Conservation (phyloP, 1,140 invertebrate genomes). For the Bombyx mandarina region DNA sequence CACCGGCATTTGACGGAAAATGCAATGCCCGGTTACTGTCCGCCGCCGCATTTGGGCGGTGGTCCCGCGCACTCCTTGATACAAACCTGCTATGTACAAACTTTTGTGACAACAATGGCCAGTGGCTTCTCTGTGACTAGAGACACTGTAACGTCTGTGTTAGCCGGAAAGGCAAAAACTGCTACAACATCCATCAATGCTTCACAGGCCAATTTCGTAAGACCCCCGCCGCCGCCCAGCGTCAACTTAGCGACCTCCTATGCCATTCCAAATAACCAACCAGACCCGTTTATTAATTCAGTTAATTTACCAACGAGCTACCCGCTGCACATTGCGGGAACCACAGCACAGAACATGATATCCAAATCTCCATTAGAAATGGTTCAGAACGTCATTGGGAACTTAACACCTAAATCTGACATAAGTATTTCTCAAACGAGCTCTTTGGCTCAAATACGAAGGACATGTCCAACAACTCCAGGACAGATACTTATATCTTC, state of each 20-base stretch:
- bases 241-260: slow-evolving; percentile 66
- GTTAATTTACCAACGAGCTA: slow-evolving; percentile 66
- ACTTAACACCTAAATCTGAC: slow-evolving; percentile 72
- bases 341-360: slow-evolving; percentile 67
- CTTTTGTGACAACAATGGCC: slow-evolving; percentile 80
- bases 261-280: slow-evolving; percentile 59
- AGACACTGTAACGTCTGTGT: slow-evolving; percentile 83
- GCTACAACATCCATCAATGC: slow-evolving; percentile 80
- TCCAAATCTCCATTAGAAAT: slow-evolving; percentile 84
- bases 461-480: slow-evolving; percentile 53
- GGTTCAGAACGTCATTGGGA: slow-evolving; percentile 85
- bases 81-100: slow-evolving; percentile 55
- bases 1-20: slow-evolving; percentile 43
- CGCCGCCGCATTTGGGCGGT: slow-evolving; percentile 55
- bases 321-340: slow-evolving; percentile 64
- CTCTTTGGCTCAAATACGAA: slow-evolving; percentile 25
- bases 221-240: slow-evolving; percentile 57
- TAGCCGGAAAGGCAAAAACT: slow-evolving; percentile 82
- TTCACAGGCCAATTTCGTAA: slow-evolving; percentile 66
- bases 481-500: slow-evolving; percentile 83
- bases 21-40: slow-evolving; percentile 61
- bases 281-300: slow-evolving; percentile 52
- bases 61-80: slow-evolving; percentile 50
- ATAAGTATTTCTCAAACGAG: slow-evolving; percentile 28
- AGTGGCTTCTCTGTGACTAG: slow-evolving; percentile 80